phyloP scores from a whole-genome alignment of 2,113 vertebrate genomes.

The Callionymus lyra region DNA sequence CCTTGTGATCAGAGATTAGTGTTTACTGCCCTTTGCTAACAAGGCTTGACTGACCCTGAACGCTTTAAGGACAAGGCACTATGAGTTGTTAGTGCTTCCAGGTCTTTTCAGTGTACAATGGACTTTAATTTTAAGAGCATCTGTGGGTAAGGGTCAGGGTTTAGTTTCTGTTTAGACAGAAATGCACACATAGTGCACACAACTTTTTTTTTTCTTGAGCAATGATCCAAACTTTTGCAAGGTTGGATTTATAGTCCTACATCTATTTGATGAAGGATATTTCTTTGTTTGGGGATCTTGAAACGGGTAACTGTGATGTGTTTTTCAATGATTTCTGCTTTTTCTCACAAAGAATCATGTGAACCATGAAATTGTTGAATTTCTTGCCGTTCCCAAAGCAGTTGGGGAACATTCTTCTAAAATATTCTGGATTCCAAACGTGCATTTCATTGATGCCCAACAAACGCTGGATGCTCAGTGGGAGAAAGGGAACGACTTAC shows the following conservation, averaged over 20 bases:
- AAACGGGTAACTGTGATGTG: too few species aligned
- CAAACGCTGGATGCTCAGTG: constrained; percentile 16
- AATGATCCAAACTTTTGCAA: constrained; percentile 1
- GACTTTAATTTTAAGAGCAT: constrained; percentile 48
- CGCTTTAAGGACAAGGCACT: constrained; percentile 35
- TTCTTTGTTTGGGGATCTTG: too few species aligned
- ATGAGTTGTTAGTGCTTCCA: constrained; percentile 46
- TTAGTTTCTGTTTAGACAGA: too few species aligned
- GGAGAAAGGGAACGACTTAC: constrained; percentile 32
- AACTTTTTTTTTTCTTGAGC: too few species aligned
- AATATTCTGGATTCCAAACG: too few species aligned
- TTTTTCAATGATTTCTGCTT: too few species aligned
- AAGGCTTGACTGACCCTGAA: constrained; percentile 27
- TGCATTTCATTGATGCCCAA: constrained; percentile 24
- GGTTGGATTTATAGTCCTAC: background rate
- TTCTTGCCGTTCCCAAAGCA: too few species aligned
- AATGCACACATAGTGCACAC: too few species aligned
- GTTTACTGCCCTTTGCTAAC: constrained; percentile 49
- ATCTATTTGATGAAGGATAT: too few species aligned
- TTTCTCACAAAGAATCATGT: too few species aligned
- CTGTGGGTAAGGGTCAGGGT: constrained; percentile 37
- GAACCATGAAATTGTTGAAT: too few species aligned
- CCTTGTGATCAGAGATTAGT: constrained; percentile 38
- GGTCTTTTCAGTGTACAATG: constrained; percentile 31
- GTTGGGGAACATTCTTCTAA: too few species aligned